Evolutionary conservation across 1,140 invertebrate species (phyloP), one percentile per base, ranked within the genome.

Genomic region (Lasioglossum albipes): DNA sequence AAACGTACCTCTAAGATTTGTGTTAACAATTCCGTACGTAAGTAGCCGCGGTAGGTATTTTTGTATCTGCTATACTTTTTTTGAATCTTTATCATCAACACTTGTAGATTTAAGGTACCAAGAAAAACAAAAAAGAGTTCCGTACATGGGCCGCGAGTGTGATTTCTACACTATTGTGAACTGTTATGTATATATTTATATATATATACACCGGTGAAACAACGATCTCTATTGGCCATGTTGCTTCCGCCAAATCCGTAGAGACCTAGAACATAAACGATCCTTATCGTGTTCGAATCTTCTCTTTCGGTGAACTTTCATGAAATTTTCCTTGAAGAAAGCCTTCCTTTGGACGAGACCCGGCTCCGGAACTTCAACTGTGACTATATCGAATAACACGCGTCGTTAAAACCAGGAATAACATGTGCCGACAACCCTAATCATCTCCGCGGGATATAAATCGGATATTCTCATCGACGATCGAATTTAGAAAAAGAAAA

Each of bases 11-110:
- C 91, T 92, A 93, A 93, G 89, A 89, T 93, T 93, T 93, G 93
- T 90, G 92, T 93, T 93, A 93, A 93, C 92, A 54, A 54, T 93
- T 93, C 92, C 92, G 92, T 93, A 94, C 94, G 94, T 95, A 95
- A 95, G 94, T 95, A 95, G 93, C 91, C 92, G 94, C 93, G 94
- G 94, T 95, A 95, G 94, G 94, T 95, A 95, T 95, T 94, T 93
- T 94, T 94, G 94, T 93, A 94, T 93, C 86, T 93, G 92, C 87
- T 93, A 93, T 93, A 91, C 89, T 88, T 90, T 90, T 90, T 90
- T 90, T 92, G 91, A 84, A 86, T 49, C 71, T 88, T 91, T 87
- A 89, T 54, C 74, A 89, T 54, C 74, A 86, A 87, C 52, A 89
- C 83, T 65, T 65, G 72, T 91, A 91, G 87, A 88, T 82, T 84